Percentiles rank a stretch among this genome's conserved stretches.
Conservation (phyloP, 35 echinoderm and acorn worm species). For the Apostichopus japonicus region DNA sequence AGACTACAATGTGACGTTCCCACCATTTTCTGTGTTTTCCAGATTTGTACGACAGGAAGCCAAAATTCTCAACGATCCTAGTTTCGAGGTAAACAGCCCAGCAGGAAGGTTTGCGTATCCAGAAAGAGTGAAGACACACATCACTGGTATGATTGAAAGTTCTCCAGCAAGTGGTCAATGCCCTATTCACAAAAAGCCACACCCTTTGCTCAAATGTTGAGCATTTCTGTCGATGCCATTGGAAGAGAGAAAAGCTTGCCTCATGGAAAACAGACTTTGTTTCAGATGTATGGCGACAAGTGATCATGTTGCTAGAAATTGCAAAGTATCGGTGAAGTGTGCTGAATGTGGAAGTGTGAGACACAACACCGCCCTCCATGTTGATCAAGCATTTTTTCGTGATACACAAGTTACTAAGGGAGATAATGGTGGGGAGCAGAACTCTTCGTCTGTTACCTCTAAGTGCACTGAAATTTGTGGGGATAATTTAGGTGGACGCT, state of each 20-base stretch:
- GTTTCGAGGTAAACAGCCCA: too few relatives aligned
- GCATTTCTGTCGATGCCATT: conserved; percentile 43
- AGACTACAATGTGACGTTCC: too few relatives aligned
- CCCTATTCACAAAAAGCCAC: conserved; percentile 62
- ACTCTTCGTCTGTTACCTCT: background rate
- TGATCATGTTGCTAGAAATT: conserved; percentile 48
- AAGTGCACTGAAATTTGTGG: conserved; percentile 61
- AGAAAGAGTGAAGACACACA: too few relatives aligned
- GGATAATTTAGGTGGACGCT: background rate
- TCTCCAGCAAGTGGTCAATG: background rate
- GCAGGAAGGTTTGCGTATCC: too few relatives aligned
- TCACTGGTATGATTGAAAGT: background rate
- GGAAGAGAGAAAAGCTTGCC: conserved; percentile 39
- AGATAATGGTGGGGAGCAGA: conserved; percentile 41
- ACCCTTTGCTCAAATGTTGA: conserved; percentile 50
- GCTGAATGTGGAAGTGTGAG: conserved; percentile 16
- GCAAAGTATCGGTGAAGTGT: conserved; percentile 33
- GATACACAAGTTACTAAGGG: background rate
- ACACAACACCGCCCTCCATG: conserved; percentile 7
- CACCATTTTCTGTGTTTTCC: too few relatives aligned
- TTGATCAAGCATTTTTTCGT: background rate
- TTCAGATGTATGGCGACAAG: conserved; percentile 36
- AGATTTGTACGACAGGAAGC: too few relatives aligned
- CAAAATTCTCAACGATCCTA: too few relatives aligned
- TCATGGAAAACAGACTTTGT: conserved; percentile 54